Evolutionary conservation across 2,113 vertebrate species (phyloP).

Genomic region (Isurus oxyrinchus): DNA sequence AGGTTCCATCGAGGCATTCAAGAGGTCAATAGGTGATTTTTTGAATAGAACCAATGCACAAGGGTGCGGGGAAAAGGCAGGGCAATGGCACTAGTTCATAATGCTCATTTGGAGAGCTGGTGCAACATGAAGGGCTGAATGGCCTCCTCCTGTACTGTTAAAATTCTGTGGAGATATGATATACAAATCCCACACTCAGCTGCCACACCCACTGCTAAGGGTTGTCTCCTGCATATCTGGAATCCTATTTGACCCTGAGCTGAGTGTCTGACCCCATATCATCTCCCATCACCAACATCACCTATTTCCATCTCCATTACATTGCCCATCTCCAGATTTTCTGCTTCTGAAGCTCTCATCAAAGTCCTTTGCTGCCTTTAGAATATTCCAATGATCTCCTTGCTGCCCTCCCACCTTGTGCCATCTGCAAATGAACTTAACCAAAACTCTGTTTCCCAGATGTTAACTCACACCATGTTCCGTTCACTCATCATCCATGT

Average conservation of each 20-base stretch:
- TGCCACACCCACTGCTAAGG: too few relatives aligned
- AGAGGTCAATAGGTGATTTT: too few relatives aligned
- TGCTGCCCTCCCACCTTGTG: neutral
- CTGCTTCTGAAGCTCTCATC: neutral
- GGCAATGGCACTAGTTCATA: too few relatives aligned
- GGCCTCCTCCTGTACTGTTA: too few relatives aligned
- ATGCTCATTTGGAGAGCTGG: too few relatives aligned
- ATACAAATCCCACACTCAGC: too few relatives aligned
- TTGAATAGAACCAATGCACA: too few relatives aligned
- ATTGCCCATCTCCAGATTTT: neutral
- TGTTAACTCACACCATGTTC: neutral
- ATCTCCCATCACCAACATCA: neutral
- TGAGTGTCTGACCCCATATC: neutral
- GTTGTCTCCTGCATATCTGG: neutral
- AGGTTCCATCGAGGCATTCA: too few relatives aligned
- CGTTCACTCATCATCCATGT: neutral
- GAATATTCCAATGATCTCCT: neutral
- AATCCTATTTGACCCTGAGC: neutral
- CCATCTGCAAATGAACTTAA: neutral
- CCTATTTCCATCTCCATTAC: too few relatives aligned
- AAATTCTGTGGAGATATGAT: too few relatives aligned
- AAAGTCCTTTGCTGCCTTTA: neutral
- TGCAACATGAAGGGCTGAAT: too few relatives aligned
- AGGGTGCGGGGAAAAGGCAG: too few relatives aligned
- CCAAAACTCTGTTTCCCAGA: neutral